phyloP scores from a whole-genome alignment of 2,113 vertebrate genomes.

The Verasper variegatus region DNA sequence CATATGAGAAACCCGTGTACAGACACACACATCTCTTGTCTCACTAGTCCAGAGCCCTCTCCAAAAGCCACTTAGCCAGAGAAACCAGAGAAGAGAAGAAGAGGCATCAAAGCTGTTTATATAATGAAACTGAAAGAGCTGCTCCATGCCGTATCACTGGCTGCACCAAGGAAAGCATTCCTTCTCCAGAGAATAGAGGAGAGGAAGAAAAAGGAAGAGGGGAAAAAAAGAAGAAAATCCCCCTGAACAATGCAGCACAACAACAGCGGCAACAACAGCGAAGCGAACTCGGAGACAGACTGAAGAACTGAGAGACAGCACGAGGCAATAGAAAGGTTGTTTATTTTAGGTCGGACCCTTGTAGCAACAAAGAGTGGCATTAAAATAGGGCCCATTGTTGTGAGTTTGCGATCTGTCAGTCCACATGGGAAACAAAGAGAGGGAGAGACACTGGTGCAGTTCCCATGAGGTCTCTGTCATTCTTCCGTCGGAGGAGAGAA shows the following conservation, averaged over 20 bases:
- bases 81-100: slow-evolving; percentile 69
- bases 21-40: slow-evolving; percentile 59
- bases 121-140: slow-evolving; percentile 78
- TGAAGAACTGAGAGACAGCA: slow-evolving; percentile 65
- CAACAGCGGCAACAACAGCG: slow-evolving; percentile 63
- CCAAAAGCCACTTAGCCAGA: slow-evolving; percentile 80
- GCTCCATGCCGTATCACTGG: slow-evolving; percentile 73
- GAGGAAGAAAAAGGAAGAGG: slow-evolving; percentile 57
- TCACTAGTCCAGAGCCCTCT: slow-evolving; percentile 70
- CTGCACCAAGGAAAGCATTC: slow-evolving; percentile 74
- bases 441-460: slow-evolving; percentile 59
- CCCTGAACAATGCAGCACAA: slow-evolving; percentile 78
- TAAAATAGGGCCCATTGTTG: slow-evolving; percentile 78
- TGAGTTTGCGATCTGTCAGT: slow-evolving; percentile 78
- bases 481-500: slow-evolving; percentile 71
- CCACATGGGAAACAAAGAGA: slow-evolving; percentile 63
- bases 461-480: slow-evolving; percentile 74
- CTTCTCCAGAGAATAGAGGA: slow-evolving; percentile 69
- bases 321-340: slow-evolving; percentile 74
- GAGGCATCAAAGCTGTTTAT: slow-evolving; percentile 82
- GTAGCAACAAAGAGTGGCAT: slow-evolving; percentile 75
- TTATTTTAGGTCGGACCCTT: slow-evolving; percentile 80
- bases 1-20: slow-evolving; percentile 19
- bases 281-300: slow-evolving; percentile 57
- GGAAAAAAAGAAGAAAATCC: slow-evolving; percentile 55